These are phyloP conservation scores for Drosophila orosa DNA, from an alignment of 1,140 invertebrate species.

Conservation along the genomic window DNA sequence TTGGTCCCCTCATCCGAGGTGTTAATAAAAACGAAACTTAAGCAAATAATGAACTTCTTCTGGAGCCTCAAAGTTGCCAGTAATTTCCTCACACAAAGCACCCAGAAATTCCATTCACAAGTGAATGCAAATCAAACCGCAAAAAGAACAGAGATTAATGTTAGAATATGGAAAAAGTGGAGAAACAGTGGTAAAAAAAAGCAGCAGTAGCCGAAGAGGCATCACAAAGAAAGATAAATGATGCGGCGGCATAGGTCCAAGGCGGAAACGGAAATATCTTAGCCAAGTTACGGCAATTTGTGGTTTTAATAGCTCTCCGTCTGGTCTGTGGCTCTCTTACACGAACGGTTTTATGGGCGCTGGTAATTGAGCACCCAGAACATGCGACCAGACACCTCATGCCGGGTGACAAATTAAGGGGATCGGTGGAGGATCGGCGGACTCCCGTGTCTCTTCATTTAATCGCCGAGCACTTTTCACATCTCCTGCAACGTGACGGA, in stretches of 20 bases:
- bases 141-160: slow-evolving; percentile 32
- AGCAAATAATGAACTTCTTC: slow-evolving; percentile 23
- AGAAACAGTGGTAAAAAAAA: background rate
- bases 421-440: background rate
- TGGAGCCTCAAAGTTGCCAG: slow-evolving; percentile 7
- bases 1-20: background rate
- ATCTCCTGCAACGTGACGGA: slow-evolving; percentile 55
- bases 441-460: slow-evolving; percentile 30
- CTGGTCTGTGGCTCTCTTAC: slow-evolving; percentile 16
- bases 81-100: slow-evolving; percentile 16
- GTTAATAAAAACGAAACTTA: slow-evolving; percentile 39
- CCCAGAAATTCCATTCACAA: slow-evolving; percentile 14
- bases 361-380: slow-evolving; percentile 59
- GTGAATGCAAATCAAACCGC: slow-evolving; percentile 42
- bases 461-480: slow-evolving; percentile 49
- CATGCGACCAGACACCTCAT: slow-evolving; percentile 53
- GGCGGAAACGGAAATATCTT: slow-evolving; percentile 76
- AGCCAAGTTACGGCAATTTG: slow-evolving; percentile 77
- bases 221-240: slow-evolving; percentile 52
- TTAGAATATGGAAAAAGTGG: slow-evolving; percentile 30
- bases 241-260: slow-evolving; percentile 36
- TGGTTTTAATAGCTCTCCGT: slow-evolving; percentile 62
- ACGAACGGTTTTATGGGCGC: slow-evolving; percentile 48
- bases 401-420: slow-evolving; percentile 32
- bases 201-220: slow-evolving; percentile 16